A percentile compares a stretch with the other conserved stretches of the same genome.
Evolutionary conservation across 2,888 invertebrate genomes (phyloP).

Genomic region (Drosophila dives): DNA sequence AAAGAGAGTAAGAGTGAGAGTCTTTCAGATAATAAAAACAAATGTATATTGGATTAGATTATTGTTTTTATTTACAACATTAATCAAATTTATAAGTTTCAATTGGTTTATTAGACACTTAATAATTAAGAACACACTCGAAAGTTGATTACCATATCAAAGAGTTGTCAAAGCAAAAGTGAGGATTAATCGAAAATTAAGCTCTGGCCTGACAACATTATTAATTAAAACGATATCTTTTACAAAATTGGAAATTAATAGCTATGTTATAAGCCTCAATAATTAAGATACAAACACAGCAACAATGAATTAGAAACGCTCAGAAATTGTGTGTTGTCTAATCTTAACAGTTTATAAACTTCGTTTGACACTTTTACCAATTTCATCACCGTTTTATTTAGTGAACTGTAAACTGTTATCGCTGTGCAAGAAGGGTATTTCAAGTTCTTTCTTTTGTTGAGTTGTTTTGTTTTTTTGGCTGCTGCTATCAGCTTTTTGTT

Average conservation of each 20-base stretch:
- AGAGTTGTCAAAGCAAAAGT: conserved; percentile 1
- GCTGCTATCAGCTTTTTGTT: conserved; percentile 51
- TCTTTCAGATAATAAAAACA: not conserved
- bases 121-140: not conserved
- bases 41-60: not conserved
- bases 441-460: not conserved
- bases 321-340: not conserved
- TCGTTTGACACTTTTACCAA: not conserved
- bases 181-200: not conserved
- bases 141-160: not conserved
- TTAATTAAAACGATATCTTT: not conserved
- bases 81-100: not conserved
- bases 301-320: not conserved
- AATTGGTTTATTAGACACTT: not conserved
- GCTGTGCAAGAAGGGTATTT: not conserved
- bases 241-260: not conserved
- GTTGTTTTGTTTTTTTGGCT: conserved; percentile 9
- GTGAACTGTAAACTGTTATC: not conserved
- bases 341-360: not conserved
- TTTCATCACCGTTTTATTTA: not conserved
- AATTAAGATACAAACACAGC: not conserved
- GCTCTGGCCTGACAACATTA: not conserved
- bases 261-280: not conserved
- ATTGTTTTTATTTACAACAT: not conserved
- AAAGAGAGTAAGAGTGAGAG: not conserved